phyloP scores from a whole-genome alignment of 2,797 vertebrate genomes.

The Acipenser transmontanus region DNA sequence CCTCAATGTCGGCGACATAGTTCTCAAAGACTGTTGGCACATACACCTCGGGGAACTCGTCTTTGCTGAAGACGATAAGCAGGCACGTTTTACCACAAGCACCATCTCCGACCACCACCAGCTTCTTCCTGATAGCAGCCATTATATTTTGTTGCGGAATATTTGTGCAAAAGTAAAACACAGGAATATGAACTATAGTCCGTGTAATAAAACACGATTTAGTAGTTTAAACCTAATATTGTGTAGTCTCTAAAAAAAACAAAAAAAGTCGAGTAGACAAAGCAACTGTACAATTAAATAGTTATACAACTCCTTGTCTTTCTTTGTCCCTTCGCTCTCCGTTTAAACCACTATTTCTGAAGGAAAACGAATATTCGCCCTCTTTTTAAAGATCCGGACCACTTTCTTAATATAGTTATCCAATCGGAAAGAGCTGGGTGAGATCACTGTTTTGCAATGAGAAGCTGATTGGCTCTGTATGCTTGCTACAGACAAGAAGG shows the following conservation, averaged over 20 bases:
- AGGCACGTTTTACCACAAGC: conserved; percentile 94
- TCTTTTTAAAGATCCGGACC: conserved; percentile 76
- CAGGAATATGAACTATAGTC: neutral
- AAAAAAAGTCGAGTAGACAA: too few relatives aligned
- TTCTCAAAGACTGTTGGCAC: conserved; percentile 95
- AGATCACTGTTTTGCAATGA: conserved; percentile 59
- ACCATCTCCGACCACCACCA: conserved; percentile 92
- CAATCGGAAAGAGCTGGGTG: conserved; percentile 73
- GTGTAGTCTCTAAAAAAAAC: too few relatives aligned
- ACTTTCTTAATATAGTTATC: conserved; percentile 91
- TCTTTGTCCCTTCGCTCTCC: neutral
- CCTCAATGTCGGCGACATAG: conserved; percentile 93
- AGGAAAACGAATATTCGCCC: conserved; percentile 14
- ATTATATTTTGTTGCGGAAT: conserved; percentile 34
- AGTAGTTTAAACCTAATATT: too few relatives aligned
- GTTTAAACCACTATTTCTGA: too few relatives aligned
- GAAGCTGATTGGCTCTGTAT: conserved; percentile 54
- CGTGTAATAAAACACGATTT: neutral
- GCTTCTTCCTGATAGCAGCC: conserved; percentile 84
- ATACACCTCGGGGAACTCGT: conserved; percentile 92
- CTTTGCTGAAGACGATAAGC: conserved; percentile 92
- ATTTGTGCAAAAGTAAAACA: neutral
- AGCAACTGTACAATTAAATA: too few relatives aligned
- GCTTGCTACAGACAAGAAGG: too few relatives aligned
- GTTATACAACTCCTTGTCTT: too few relatives aligned